Conservation (phyloP, 2,797 vertebrate species). For the Microctenopoma steveboyesi region DNA sequence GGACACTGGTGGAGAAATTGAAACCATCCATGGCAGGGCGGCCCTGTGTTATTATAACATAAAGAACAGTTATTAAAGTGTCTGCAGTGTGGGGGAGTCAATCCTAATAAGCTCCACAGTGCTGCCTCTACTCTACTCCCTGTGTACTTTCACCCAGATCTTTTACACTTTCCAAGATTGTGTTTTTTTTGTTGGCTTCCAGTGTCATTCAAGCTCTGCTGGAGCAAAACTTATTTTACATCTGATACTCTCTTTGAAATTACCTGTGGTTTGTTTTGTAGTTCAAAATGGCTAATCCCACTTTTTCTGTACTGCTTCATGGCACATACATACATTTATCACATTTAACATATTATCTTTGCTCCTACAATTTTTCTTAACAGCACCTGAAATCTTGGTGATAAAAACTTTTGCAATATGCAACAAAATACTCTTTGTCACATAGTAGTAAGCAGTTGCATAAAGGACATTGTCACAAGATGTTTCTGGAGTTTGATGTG, state of each 20-base stretch:
- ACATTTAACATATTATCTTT: too few species aligned
- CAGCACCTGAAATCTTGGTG: background rate
- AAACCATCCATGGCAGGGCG: slow-evolving; percentile 82
- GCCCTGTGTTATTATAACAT: slow-evolving; percentile 84
- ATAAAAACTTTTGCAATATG: background rate
- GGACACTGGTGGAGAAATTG: slow-evolving; percentile 80
- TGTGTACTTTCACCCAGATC: slow-evolving; percentile 51
- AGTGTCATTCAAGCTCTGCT: background rate
- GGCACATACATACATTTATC: too few species aligned
- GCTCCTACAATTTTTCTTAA: background rate
- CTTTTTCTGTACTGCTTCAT: background rate
- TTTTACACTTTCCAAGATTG: slow-evolving; percentile 3
- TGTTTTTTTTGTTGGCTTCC: background rate
- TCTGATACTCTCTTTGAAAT: too few species aligned
- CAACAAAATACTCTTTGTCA: background rate
- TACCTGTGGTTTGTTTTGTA: background rate
- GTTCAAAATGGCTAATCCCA: background rate
- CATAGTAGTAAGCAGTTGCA: background rate
- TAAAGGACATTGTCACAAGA: background rate
- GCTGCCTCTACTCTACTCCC: slow-evolving; percentile 66
- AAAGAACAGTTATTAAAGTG: slow-evolving; percentile 88
- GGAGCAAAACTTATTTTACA: slow-evolving; percentile 4
- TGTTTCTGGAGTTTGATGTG: background rate
- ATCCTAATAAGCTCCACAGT: slow-evolving; percentile 84
- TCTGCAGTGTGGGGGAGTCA: slow-evolving; percentile 84